Evolutionary conservation across 2,888 invertebrate species (phyloP).

Genomic region (Cheilosia vernalis): DNA sequence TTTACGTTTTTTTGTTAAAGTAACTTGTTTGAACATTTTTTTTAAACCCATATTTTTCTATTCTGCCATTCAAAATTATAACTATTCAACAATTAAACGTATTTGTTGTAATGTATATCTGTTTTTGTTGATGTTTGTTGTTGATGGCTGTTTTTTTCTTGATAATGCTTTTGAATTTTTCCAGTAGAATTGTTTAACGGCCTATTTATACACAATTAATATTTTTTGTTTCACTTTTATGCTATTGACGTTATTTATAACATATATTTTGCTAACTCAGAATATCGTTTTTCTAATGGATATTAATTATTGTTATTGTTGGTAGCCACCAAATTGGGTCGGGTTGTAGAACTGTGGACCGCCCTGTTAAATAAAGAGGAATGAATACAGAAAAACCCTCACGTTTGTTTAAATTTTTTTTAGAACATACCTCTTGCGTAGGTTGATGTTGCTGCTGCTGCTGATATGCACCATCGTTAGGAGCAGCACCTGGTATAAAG

Average conservation of each 20-base stretch:
- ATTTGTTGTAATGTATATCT: constrained; percentile 17
- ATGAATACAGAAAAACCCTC: neutral
- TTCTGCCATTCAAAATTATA: constrained; percentile 19
- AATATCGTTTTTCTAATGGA: constrained; percentile 6
- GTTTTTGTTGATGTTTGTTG: constrained; percentile 16
- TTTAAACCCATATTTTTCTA: neutral
- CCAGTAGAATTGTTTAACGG: constrained; percentile 30
- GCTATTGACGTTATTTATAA: constrained; percentile 29
- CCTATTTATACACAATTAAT: constrained; percentile 42
- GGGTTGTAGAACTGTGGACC: constrained; percentile 77
- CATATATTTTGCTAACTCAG: constrained; percentile 27
- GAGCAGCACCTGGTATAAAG: constrained; percentile 80
- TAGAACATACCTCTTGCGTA: constrained; percentile 71
- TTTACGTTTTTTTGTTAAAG: constrained; percentile 20
- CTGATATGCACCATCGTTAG: constrained; percentile 74
- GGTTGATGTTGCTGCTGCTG: constrained; percentile 76
- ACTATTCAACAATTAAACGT: constrained; percentile 34
- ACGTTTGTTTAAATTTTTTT: neutral
- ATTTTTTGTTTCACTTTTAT: constrained; percentile 44
- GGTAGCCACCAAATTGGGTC: constrained; percentile 76
- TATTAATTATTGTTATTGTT: constrained; percentile 61
- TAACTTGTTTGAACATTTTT: constrained; percentile 22
- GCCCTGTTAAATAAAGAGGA: constrained; percentile 68
- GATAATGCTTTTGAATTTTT: constrained; percentile 1
- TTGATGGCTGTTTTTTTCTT: constrained; percentile 4